These are phyloP conservation scores for Ibycter americanus DNA, from an alignment of 2,797 vertebrate species.

Conservation along the genomic window DNA sequence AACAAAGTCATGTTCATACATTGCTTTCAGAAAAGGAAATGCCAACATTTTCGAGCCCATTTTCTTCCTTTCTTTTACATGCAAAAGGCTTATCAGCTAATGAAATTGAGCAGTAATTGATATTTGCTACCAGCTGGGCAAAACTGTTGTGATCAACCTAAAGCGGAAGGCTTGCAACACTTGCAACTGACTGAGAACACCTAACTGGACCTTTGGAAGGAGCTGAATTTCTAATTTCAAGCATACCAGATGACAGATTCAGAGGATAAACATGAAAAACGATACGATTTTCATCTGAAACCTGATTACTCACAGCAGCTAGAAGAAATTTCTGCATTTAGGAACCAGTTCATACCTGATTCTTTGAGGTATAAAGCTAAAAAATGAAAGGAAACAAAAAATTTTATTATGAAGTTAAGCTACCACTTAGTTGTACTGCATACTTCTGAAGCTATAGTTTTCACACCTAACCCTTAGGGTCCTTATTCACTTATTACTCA, in stretches of 20 bases:
- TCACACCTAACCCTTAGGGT: background rate
- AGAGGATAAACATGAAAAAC: background rate
- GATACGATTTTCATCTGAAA: background rate
- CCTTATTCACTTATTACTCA: background rate
- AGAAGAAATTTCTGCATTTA: background rate
- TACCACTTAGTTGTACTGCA: background rate
- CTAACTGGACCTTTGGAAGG: background rate
- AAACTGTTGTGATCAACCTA: background rate
- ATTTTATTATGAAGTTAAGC: background rate
- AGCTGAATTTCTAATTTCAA: background rate
- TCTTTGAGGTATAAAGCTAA: background rate
- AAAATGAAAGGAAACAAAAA: background rate
- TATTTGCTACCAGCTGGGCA: background rate
- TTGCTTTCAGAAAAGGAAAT: background rate
- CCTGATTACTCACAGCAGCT: background rate
- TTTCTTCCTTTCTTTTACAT: background rate
- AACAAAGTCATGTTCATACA: background rate
- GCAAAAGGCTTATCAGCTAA: background rate
- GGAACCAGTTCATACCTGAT: background rate
- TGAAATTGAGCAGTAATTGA: background rate
- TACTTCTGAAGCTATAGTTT: background rate
- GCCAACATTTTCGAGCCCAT: background rate
- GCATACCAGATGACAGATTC: background rate
- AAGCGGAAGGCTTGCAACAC: background rate
- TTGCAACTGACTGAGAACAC: background rate